Base-by-base conservation (phyloP, 64 coral and sea anemone genomes). In the Platygyra sinensis region DNA sequence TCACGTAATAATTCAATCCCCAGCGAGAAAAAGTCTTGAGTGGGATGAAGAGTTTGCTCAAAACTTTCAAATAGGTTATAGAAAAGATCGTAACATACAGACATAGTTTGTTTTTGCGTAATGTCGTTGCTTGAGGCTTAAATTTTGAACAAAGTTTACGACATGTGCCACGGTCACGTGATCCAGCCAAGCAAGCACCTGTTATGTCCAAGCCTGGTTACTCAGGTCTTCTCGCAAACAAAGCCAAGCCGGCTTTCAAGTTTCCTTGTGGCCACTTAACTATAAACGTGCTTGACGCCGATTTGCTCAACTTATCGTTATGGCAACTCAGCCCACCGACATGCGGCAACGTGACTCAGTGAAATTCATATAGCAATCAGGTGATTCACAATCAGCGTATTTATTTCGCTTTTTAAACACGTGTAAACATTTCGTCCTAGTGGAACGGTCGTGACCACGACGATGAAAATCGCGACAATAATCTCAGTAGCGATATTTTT, bases 291-390 rank as follows among this genome's bases (percentile, higher is more conserved):
- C 65, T 28, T 27, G 22, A n/a, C 32, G 1, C 3, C 71, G 81
- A 85, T 85, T 85, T 31, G 81, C 25, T 6, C 36, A 72, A 85
- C 46, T 51, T 67, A 32, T 85, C 81, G 20, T 63, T 39, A 17
- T 71, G 63, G 81, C 33, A 67, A 85, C 62, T 10, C 10, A 14
- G 13, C 62, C 19, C 17, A 42, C 36, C 11, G 12, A 36, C 32
- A 57, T 57, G 20, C 9, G 11, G 71, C 57, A 61, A 60, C 33
- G 38, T 72, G 62, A 71, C 63, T 25, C 38, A 85, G 64, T 64
- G 22, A 85, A 84, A 67, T 67, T n/a, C 38, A 39, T 2, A 5
- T 39, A 20, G 2, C 14, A 65, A 19, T 67, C 33, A 36, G 74
- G 17, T 77, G 74, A 42, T 9, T 50, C 25, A 28, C 11, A 69